phyloP scores from a whole-genome alignment of 2,888 invertebrate genomes.

The Lysandra bellargus region DNA sequence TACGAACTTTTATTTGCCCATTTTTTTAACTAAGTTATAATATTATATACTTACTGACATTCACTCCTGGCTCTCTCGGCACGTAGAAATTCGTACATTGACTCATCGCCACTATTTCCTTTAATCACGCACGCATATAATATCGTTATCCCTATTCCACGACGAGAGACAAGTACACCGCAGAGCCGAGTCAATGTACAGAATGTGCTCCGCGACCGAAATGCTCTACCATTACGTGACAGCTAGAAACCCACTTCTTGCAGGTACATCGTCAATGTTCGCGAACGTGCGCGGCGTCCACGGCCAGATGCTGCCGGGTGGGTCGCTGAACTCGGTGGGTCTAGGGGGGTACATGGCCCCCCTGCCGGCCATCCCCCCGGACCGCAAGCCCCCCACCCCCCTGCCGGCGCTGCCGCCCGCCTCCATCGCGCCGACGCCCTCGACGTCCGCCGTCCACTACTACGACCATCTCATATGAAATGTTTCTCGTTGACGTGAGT shows the following conservation, averaged over 20 bases:
- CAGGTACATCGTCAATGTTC: conserved; percentile 67
- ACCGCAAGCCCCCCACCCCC: conserved; percentile 81
- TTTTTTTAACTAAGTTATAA: too few species aligned
- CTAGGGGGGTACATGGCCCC: conserved; percentile 63
- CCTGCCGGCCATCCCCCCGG: conserved; percentile 72
- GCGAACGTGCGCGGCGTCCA: conserved; percentile 69
- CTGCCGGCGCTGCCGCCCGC: conserved; percentile 73
- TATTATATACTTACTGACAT: too few species aligned
- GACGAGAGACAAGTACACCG: too few species aligned
- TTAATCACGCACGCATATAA: too few species aligned
- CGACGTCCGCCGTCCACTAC: conserved; percentile 63
- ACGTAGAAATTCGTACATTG: too few species aligned
- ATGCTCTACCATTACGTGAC: background rate
- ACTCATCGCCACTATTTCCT: too few species aligned
- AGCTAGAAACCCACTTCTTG: conserved; percentile 37
- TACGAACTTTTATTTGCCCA: too few species aligned
- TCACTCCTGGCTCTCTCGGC: too few species aligned
- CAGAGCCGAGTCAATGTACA: too few species aligned
- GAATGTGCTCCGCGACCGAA: background rate
- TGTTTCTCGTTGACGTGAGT: background rate
- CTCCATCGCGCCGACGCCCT: conserved; percentile 59
- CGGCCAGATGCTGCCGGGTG: conserved; percentile 67
- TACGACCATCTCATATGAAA: conserved; percentile 50
- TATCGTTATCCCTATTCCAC: too few species aligned
- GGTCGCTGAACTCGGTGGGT: conserved; percentile 53